Conservation (phyloP, 2,113 vertebrate species). For the Ailurus styani region DNA sequence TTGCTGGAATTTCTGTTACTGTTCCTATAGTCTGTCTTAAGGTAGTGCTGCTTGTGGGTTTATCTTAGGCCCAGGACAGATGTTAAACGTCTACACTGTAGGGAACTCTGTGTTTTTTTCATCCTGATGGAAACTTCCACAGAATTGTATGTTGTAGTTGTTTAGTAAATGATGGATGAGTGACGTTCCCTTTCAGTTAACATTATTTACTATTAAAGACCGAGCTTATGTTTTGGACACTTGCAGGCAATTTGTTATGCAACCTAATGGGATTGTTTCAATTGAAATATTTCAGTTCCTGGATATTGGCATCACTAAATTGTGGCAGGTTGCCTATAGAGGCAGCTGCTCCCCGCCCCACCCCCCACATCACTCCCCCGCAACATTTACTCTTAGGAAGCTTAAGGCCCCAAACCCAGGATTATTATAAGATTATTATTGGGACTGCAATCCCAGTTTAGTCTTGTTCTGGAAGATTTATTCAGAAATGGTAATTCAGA, state of each 20-base stretch:
- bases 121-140: background rate
- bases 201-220: background rate
- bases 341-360: background rate
- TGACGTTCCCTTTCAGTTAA: background rate
- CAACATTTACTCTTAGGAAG: background rate
- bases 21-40: background rate
- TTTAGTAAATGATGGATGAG: conserved; percentile 1
- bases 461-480: background rate
- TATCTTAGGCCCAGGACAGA: background rate
- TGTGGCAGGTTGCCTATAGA: background rate
- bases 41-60: background rate
- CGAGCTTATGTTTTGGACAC: background rate
- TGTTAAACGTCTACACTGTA: background rate
- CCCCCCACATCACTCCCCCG: background rate
- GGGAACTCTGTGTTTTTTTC: background rate
- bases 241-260: background rate
- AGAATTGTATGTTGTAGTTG: background rate
- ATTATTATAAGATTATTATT: conserved; percentile 13
- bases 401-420: background rate
- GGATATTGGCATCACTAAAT: background rate
- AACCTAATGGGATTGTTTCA: background rate
- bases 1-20: conserved; percentile 10
- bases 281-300: background rate
- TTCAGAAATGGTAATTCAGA: conserved; percentile 4
- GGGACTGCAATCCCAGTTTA: background rate